phyloP scores from a whole-genome alignment of 2,113 vertebrate species.

The Pituophis catenifer region DNA sequence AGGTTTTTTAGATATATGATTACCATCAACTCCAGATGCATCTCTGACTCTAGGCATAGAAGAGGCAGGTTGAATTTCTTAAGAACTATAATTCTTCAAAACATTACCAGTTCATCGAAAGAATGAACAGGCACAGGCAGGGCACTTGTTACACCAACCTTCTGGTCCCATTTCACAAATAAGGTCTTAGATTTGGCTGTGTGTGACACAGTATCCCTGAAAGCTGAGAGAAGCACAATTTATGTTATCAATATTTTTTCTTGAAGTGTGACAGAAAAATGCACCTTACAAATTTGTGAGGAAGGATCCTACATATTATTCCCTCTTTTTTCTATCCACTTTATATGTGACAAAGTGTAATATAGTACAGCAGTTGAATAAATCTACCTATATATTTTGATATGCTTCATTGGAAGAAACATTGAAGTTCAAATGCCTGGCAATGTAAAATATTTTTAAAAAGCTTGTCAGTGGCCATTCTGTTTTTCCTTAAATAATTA shows the following conservation, averaged over 20 bases:
- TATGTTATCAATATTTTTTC: neutral
- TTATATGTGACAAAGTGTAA: neutral
- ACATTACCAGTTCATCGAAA: neutral
- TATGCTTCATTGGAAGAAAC: neutral
- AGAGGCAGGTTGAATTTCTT: neutral
- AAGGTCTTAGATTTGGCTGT: neutral
- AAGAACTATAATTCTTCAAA: neutral
- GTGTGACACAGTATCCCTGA: neutral
- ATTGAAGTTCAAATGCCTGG: neutral
- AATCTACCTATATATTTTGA: neutral
- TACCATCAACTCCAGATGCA: neutral
- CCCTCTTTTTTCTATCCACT: neutral
- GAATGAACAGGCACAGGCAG: neutral
- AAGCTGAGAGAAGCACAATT: neutral
- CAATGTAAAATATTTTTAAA: neutral
- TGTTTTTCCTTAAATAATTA: neutral
- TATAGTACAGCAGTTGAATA: neutral
- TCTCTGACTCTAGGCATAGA: neutral
- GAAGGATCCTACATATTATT: neutral
- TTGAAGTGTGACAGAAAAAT: neutral
- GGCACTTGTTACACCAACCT: neutral
- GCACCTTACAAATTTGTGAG: neutral
- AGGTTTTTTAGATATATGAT: neutral
- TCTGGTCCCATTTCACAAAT: neutral
- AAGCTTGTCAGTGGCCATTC: neutral